Base-by-base conservation (phyloP, 2,113 vertebrate species). In the Anas platyrhynchos region DNA sequence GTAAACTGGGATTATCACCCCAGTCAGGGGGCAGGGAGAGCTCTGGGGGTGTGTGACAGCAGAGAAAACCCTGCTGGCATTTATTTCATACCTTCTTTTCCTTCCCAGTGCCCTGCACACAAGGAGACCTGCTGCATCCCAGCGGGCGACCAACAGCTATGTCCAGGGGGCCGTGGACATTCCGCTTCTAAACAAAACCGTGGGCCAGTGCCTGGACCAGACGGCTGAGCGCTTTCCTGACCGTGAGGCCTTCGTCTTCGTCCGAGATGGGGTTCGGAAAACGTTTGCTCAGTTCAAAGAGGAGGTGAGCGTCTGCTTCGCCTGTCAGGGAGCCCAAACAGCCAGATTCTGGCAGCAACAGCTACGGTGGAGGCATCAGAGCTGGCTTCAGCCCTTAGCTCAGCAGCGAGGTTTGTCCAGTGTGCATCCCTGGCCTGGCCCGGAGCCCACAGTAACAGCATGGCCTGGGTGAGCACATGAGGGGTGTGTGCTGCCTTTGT, bases 231-330 rank as follows among this genome's bases (percentile, higher is more conserved):
- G 76, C 13, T 85, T 94, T 43, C 99, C 99, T 0, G 97, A 99
- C 68, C 96, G 91, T 0, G 98, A 99, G 26, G 99, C 99, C 6
- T 0, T 99, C 85, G 96, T 97, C 4, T 98, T 99, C 58, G 11
- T 96, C 44, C 91, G 97, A 3, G 98, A 98, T 1, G 98, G 98
- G 11, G 34, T 99, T 92, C 97, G 99, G 68, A 98, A 98, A 93
- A 99, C 98, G 0, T 99, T 99, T 83, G 97, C 98, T n/a, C 97
- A 99, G 92, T 94, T 99, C 55, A 98, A 98, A 67, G 93, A 98
- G 62, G 98, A 99, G 88, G 99, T 99, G 90, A 98, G 99, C 86
- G 41, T 22, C 55, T 58, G 21, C 27, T 7, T 84, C 2, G 0
- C 7, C n/a, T 43, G 16, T 44, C 6, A 1, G 31, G 16, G 59